Evolutionary conservation across 2,888 invertebrate species (phyloP).

Genomic region (Athalia circularis): DNA sequence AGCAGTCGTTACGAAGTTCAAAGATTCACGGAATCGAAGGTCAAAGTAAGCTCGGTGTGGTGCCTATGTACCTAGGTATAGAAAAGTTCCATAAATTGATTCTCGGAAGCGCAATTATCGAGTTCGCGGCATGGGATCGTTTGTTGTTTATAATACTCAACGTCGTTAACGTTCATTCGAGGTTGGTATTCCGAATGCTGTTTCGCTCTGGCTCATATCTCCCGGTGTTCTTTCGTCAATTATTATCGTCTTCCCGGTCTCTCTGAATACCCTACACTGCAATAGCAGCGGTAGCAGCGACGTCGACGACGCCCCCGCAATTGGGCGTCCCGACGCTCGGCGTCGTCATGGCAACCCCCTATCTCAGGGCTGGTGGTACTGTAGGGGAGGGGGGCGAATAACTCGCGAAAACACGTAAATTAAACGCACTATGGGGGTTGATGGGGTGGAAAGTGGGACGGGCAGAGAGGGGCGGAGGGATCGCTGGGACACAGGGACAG

Average conservation of each 20-base stretch:
- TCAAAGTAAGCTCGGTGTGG: neutral
- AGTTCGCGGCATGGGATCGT: constrained; percentile 10
- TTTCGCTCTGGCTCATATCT: constrained; percentile 12
- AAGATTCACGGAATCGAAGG: too few species aligned
- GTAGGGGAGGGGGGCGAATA: constrained; percentile 67
- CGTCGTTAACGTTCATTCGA: constrained; percentile 18
- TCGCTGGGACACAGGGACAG: constrained; percentile 26
- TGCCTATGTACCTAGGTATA: neutral
- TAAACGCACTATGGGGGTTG: constrained; percentile 72
- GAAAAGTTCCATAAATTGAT: neutral
- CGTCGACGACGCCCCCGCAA: constrained; percentile 57
- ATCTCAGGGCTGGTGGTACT: constrained; percentile 53
- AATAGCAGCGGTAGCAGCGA: constrained; percentile 5
- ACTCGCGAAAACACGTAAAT: constrained; percentile 73
- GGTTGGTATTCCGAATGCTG: neutral
- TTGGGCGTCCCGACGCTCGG: constrained; percentile 67
- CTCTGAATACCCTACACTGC: neutral
- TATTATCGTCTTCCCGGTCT: constrained; percentile 34
- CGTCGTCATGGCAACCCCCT: constrained; percentile 69
- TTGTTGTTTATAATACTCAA: neutral
- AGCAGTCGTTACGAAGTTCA: too few species aligned
- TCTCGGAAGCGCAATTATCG: neutral
- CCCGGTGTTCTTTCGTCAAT: constrained; percentile 32
- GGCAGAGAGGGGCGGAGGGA: constrained; percentile 16
- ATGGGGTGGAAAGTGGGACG: constrained; percentile 67